Conservation (phyloP, 2,113 vertebrate species). For the Tenebrosternarchus preto region DNA sequence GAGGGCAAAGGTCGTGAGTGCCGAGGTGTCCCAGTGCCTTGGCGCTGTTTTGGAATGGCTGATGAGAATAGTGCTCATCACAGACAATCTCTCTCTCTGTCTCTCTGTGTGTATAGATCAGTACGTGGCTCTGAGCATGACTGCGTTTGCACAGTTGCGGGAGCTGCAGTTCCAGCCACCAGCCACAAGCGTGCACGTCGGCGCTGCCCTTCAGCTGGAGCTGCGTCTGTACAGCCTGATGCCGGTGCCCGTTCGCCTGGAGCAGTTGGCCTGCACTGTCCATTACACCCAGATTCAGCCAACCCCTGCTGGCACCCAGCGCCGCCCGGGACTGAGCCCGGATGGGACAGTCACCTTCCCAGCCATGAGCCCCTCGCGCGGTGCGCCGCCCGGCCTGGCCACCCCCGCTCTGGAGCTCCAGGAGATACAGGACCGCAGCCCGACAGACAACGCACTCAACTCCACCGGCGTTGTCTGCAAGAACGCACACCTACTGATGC, state of each 20-base stretch:
- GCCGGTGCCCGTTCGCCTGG: constrained; percentile 82
- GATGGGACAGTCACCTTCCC: constrained; percentile 81
- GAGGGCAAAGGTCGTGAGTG: constrained; percentile 70
- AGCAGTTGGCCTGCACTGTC: constrained; percentile 82
- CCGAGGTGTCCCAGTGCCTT: too few species aligned
- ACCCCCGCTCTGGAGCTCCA: constrained; percentile 79
- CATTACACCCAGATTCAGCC: constrained; percentile 85
- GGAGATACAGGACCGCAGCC: constrained; percentile 87
- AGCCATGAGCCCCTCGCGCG: constrained; percentile 43
- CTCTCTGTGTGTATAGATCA: constrained; percentile 66
- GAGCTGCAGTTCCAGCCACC: constrained; percentile 84
- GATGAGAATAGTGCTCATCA: too few species aligned
- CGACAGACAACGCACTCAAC: constrained; percentile 84
- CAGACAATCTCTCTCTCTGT: background rate
- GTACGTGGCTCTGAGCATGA: constrained; percentile 82
- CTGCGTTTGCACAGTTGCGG: constrained; percentile 83
- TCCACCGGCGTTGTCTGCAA: constrained; percentile 88
- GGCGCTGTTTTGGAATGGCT: too few species aligned
- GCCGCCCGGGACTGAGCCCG: constrained; percentile 56
- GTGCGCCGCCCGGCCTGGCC: constrained; percentile 45
- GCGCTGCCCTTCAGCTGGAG: constrained; percentile 83
- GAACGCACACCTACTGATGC: constrained; percentile 89
- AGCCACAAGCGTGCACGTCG: constrained; percentile 85
- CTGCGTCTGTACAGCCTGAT: constrained; percentile 84
- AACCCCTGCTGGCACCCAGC: constrained; percentile 79